Conservation (phyloP, 2,113 vertebrate genomes). For the Odontophorus gujanensis region DNA sequence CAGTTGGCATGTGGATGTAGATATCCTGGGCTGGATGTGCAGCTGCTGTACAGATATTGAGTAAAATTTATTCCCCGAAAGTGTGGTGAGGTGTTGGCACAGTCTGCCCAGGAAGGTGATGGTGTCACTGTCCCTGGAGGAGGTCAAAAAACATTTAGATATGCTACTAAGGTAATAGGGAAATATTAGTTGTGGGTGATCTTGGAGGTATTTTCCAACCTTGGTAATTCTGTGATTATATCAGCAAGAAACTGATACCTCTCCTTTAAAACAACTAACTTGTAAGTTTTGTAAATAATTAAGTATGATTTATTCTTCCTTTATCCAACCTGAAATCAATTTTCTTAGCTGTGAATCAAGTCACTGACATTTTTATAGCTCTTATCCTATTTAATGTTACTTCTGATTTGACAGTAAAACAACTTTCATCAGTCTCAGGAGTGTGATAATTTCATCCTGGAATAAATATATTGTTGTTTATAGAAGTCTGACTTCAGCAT, state of each 20-base stretch:
- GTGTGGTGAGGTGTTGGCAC: too few relatives aligned
- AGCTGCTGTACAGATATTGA: not conserved
- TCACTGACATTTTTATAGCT: not conserved
- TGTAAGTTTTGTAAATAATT: not conserved
- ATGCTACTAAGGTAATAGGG: too few relatives aligned
- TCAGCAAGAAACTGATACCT: not conserved
- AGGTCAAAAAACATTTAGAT: too few relatives aligned
- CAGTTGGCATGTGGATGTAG: not conserved
- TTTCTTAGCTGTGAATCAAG: not conserved
- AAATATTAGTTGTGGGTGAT: too few relatives aligned
- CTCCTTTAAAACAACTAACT: not conserved
- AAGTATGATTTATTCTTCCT: not conserved
- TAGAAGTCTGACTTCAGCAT: not conserved
- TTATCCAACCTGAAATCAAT: not conserved
- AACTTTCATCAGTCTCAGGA: not conserved
- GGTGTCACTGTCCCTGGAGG: too few relatives aligned
- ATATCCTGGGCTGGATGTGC: not conserved
- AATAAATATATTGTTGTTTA: not conserved
- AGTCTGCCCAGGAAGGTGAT: too few relatives aligned
- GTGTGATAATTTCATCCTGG: not conserved
- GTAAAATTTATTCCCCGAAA: too few relatives aligned
- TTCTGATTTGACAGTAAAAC: not conserved
- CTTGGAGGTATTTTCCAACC: too few relatives aligned
- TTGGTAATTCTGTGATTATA: not conserved
- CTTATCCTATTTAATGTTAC: not conserved